Evolutionary conservation across 2,797 vertebrate species (phyloP).

Genomic region (Cheirogaleus major): DNA sequence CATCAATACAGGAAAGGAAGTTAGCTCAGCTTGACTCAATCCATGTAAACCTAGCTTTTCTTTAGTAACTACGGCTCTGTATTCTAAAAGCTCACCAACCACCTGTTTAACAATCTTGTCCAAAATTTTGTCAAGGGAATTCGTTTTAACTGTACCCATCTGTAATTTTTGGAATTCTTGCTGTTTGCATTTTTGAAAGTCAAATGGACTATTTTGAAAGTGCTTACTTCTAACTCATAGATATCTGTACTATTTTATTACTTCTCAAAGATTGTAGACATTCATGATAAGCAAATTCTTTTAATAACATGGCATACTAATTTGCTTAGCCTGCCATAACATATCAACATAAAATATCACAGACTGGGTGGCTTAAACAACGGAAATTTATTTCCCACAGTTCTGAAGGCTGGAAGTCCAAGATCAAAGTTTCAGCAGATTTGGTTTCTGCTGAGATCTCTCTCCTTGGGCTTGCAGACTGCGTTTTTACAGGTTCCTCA

Average conservation of each 20-base stretch:
- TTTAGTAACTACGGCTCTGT: background rate
- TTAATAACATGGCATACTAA: background rate
- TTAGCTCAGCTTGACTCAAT: background rate
- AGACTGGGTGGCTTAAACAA: background rate
- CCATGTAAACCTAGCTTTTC: background rate
- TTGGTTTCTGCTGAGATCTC: background rate
- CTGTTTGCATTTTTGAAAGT: slow-evolving; percentile 54
- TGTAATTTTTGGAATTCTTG: slow-evolving; percentile 46
- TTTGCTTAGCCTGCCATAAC: background rate
- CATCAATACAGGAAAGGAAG: background rate
- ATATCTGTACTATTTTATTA: background rate
- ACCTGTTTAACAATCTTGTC: slow-evolving; percentile 16
- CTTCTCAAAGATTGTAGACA: background rate
- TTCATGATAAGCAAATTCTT: background rate
- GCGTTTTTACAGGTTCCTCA: background rate
- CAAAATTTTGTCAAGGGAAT: slow-evolving; percentile 52
- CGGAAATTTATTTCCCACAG: background rate
- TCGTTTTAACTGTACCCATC: slow-evolving; percentile 45
- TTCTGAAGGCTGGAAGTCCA: background rate
- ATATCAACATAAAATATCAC: background rate
- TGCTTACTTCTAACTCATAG: background rate
- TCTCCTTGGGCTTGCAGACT: background rate
- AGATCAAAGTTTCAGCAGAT: background rate
- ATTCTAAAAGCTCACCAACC: slow-evolving; percentile 19
- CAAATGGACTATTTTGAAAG: slow-evolving; percentile 29